These are phyloP conservation scores for Catalaphyllia jardinei DNA, from an alignment of 64 coral and sea anemone genomes.

Conservation along the genomic window DNA sequence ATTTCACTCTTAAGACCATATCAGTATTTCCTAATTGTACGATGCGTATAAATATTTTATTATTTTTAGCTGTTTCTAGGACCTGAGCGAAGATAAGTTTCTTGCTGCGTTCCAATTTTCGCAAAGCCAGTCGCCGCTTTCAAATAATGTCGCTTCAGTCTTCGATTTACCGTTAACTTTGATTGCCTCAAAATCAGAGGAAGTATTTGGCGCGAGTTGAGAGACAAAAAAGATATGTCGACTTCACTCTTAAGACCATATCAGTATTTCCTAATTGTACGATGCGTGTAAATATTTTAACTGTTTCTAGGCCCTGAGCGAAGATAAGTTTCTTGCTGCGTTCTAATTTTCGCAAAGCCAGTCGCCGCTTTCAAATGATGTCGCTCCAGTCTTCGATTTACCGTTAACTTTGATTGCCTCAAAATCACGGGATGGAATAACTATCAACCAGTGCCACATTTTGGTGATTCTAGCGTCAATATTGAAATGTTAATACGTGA, in stretches of 20 bases:
- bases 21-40: neutral
- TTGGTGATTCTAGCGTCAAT: neutral
- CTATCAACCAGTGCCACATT: neutral
- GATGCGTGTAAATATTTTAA: slow-evolving; percentile 27
- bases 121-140: neutral
- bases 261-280: neutral
- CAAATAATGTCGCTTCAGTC: neutral
- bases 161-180: neutral
- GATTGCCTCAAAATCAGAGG: neutral
- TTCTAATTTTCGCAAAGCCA: neutral
- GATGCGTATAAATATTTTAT: slow-evolving; percentile 32
- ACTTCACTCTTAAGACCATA: neutral
- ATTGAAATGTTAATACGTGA: neutral
- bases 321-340: neutral
- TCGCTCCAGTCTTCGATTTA: neutral
- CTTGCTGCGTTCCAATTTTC: neutral
- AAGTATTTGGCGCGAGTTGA: neutral
- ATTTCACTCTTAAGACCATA: neutral
- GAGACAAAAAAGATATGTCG: neutral
- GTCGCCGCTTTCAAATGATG: neutral
- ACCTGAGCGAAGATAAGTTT: neutral
- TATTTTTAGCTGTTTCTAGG: slow-evolving; percentile 2
- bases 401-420: neutral
- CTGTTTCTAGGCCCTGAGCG: neutral
- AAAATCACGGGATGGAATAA: too few relatives aligned